Evolutionary conservation across 1,140 invertebrate species (phyloP).

Genomic region (Drosophila quadrilineata): DNA sequence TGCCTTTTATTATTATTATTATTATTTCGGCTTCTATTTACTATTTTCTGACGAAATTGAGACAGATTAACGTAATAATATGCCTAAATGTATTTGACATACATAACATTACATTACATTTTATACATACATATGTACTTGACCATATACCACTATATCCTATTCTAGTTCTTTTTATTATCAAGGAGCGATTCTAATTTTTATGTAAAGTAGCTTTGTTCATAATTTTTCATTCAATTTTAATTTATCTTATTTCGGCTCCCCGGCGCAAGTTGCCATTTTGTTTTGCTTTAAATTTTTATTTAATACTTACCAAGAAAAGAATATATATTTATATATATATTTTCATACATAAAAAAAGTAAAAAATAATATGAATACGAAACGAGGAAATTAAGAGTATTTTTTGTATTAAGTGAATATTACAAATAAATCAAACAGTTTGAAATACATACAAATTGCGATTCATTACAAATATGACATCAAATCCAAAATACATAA

Average conservation of each 20-base stretch:
- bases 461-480: no score
- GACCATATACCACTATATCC: background rate
- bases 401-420: constrained; percentile 77
- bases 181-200: constrained; percentile 45
- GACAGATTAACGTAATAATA: constrained; percentile 21
- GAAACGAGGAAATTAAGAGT: constrained; percentile 66
- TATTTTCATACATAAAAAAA: constrained; percentile 19
- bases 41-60: no score
- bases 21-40: constrained; percentile 40
- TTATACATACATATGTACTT: constrained; percentile 22
- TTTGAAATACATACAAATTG: constrained; percentile 30
- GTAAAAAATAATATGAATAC: constrained; percentile 38
- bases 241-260: constrained; percentile 43
- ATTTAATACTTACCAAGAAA: constrained; percentile 65
- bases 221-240: constrained; percentile 17
- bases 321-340: no score
- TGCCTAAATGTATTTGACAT: constrained; percentile 60
- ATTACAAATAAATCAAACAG: constrained; percentile 67
- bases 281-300: constrained; percentile 73
- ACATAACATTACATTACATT: constrained; percentile 27
- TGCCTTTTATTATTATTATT: constrained; percentile 49
- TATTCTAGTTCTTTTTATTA: constrained; percentile 8
- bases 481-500: no score
- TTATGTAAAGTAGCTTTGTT: constrained; percentile 17
- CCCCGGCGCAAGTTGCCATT: constrained; percentile 67